Evolutionary conservation across 2,113 vertebrate genomes (phyloP), one percentile per base, ranked within the genome.

Genomic region (Perccottus glenii): DNA sequence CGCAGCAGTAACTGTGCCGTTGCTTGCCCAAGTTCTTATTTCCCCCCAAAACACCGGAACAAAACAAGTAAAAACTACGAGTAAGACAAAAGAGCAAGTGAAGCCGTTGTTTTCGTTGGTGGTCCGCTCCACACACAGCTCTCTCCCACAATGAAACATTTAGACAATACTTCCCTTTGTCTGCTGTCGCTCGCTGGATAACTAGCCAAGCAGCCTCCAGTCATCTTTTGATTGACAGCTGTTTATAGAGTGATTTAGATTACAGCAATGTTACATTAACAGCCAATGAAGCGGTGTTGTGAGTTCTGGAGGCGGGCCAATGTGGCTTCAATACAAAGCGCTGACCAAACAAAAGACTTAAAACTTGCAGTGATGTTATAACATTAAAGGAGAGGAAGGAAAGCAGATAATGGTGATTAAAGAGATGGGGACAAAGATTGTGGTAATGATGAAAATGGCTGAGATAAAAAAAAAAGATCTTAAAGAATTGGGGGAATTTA

Each of bases 1-100:
- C 4, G 58, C 85, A 83, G 64, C 72, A 62, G 77, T 75, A 60
- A 89, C 77, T 73, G 60, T 82, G 82, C 82, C 80, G 88, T 73
- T 40, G 38, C 76, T 79, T 61, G 85, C 80, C 82, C 82, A 70
- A 66, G 51, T 77, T 87, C 77, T 85, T 81, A 70, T 69, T 57
- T 46, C 60, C 48, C 57, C 45, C 60, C 32, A 16, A 72, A 70
- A 50, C 67, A 51, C 1, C 27, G 57, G 70, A 88, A 65, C 38
- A 55, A 55, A 78, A 73, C 15, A 60, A 81, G 82, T 58, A 62
- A 70, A 86, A 77, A 38, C 69, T 83, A 72, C 53, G 73, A 73
- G n/a, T 85, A 83, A 68, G 70, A 81, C 52, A 75, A 83, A 78
- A 83, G 70, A 80, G 70, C 43, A 66, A 79, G 77, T 78, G 75